These are phyloP conservation scores for Alligator mississippiensis DNA, from an alignment of 2,113 vertebrate genomes.

Conservation along the genomic window DNA sequence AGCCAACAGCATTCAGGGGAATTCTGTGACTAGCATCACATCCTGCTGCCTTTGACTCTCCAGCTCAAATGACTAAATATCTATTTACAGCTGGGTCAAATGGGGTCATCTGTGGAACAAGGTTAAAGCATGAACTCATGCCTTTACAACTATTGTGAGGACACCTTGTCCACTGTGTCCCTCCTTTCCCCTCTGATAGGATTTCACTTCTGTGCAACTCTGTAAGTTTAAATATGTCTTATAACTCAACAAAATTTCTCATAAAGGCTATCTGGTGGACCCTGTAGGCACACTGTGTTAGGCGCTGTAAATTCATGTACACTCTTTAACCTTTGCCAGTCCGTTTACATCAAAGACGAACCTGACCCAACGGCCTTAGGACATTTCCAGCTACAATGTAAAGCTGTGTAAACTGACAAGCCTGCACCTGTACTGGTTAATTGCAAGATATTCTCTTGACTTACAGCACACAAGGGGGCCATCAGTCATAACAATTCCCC, in stretches of 20 bases:
- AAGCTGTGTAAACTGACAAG: not conserved
- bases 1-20: no score
- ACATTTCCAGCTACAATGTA: not conserved
- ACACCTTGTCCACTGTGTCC: not conserved
- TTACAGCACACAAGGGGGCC: not conserved
- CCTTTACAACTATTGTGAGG: no score
- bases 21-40: no score
- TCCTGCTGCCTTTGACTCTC: not conserved
- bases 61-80: not conserved
- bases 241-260: not conserved
- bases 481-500: not conserved
- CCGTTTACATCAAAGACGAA: not conserved
- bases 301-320: not conserved
- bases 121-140: no score
- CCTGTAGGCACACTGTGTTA: not conserved
- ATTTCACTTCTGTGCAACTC: not conserved
- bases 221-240: not conserved
- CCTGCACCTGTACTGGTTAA: not conserved
- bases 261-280: not conserved
- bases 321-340: not conserved
- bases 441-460: slow-evolving; percentile 1
- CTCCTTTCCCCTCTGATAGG: not conserved
- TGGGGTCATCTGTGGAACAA: no score
- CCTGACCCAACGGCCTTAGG: not conserved
- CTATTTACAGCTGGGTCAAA: no score